These are phyloP conservation scores for Villa cingulata DNA, from an alignment of 2,888 invertebrate genomes.

Conservation along the genomic window DNA sequence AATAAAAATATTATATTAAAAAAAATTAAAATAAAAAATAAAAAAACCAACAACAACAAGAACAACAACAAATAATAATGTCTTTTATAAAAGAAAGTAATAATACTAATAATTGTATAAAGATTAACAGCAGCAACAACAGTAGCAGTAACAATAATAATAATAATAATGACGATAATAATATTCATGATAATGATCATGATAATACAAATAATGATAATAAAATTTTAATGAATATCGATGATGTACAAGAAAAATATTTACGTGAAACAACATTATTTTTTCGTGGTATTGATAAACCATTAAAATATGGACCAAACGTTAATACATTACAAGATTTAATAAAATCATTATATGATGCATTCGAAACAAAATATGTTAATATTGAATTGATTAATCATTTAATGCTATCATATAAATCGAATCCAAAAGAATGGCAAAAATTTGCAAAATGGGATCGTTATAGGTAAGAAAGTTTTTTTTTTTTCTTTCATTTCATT, in stretches of 20 bases:
- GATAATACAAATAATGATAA: too few relatives aligned
- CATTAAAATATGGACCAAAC: conserved; percentile 29
- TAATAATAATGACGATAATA: neutral
- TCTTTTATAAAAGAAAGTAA: too few relatives aligned
- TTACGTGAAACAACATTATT: conserved; percentile 30
- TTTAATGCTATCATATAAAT: conserved; percentile 64
- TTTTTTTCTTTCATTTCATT: too few relatives aligned
- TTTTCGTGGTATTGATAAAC: conserved; percentile 33
- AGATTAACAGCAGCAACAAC: too few relatives aligned
- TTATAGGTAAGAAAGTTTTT: conserved; percentile 68
- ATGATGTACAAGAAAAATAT: conserved; percentile 24
- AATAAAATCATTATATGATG: conserved; percentile 53
- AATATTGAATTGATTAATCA: conserved; percentile 83
- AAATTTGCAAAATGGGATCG: conserved; percentile 90
- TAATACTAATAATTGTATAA: too few relatives aligned
- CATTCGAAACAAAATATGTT: conserved; percentile 68
- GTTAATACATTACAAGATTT: conserved; percentile 45
- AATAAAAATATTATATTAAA: too few relatives aligned
- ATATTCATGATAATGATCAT: neutral
- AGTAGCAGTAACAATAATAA: too few relatives aligned
- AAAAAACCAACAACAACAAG: too few relatives aligned
- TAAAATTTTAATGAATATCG: neutral
- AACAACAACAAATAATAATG: too few relatives aligned
- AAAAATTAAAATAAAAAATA: too few relatives aligned
- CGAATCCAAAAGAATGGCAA: conserved; percentile 82